phyloP scores from a whole-genome alignment of 2,797 vertebrate genomes.

The Buceros bicornis region DNA sequence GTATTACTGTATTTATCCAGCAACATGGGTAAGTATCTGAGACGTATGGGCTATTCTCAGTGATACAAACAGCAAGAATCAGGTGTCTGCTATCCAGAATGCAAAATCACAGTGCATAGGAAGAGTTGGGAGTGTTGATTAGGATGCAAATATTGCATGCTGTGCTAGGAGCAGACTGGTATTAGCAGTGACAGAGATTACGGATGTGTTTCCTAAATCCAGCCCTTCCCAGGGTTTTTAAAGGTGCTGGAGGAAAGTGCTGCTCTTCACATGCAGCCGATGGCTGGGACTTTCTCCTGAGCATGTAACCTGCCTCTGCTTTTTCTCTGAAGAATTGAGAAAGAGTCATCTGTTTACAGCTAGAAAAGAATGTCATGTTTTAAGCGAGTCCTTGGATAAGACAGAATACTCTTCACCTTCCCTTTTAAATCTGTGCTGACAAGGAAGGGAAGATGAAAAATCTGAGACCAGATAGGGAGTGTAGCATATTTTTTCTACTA shows the following conservation, averaged over 20 bases:
- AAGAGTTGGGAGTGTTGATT: not conserved
- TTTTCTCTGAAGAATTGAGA: not conserved
- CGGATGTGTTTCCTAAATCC: not conserved
- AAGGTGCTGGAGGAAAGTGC: not conserved
- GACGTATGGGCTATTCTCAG: not conserved
- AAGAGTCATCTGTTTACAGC: not conserved
- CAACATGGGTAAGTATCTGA: not conserved
- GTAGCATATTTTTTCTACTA: not conserved
- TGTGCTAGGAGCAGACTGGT: not conserved
- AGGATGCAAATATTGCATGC: not conserved
- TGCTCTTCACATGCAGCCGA: not conserved
- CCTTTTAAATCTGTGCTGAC: not conserved
- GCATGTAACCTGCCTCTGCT: not conserved
- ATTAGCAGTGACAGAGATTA: not conserved
- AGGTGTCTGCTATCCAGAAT: not conserved
- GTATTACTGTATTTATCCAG: slow-evolving; percentile 63
- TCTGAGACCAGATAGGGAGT: not conserved
- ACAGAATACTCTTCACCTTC: not conserved
- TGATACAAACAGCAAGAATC: not conserved
- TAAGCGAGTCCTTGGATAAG: not conserved
- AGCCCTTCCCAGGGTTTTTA: not conserved
- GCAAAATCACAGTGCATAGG: not conserved
- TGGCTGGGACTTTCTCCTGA: not conserved
- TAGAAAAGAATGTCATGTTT: not conserved
- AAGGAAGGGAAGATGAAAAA: not conserved